Percentiles rank a stretch among this genome's conserved stretches.
These are phyloP conservation scores for Itoplectis maculator DNA, from an alignment of 2,888 invertebrate genomes.

Conservation along the genomic window DNA sequence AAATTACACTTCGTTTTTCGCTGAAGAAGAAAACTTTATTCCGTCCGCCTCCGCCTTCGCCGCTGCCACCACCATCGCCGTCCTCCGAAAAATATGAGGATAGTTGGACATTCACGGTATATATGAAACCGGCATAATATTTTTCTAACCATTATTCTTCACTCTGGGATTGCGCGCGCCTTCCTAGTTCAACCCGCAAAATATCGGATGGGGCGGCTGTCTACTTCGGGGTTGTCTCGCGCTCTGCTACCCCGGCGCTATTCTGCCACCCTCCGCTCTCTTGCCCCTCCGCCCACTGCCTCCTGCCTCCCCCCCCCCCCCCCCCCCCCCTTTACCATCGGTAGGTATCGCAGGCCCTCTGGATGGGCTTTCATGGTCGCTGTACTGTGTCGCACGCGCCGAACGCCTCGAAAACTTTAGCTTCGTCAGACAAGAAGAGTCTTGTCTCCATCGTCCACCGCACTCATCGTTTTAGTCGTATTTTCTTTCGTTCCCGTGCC, in stretches of 20 bases:
- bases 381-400: constrained; percentile 45
- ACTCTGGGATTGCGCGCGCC: constrained; percentile 60
- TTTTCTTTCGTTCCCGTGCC: background rate
- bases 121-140: constrained; percentile 74
- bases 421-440: constrained; percentile 30
- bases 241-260: background rate
- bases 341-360: constrained; percentile 3
- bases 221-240: constrained; percentile 40
- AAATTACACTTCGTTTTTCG: constrained; percentile 82
- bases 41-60: constrained; percentile 26
- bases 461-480: background rate
- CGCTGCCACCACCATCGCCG: constrained; percentile 61
- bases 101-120: constrained; percentile 78
- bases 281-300: no score
- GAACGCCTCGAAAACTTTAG: constrained; percentile 47
- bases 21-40: constrained; percentile 78
- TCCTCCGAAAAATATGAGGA: constrained; percentile 78
- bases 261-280: background rate
- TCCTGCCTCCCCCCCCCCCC: no score
- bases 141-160: constrained; percentile 76
- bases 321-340: background rate
- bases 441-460: constrained; percentile 39
- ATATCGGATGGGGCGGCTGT: constrained; percentile 59
- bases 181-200: constrained; percentile 46
- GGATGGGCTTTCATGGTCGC: constrained; percentile 36